Evolutionary conservation across 2,113 vertebrate species (phyloP).

Genomic region (Aptenodytes forsteri): DNA sequence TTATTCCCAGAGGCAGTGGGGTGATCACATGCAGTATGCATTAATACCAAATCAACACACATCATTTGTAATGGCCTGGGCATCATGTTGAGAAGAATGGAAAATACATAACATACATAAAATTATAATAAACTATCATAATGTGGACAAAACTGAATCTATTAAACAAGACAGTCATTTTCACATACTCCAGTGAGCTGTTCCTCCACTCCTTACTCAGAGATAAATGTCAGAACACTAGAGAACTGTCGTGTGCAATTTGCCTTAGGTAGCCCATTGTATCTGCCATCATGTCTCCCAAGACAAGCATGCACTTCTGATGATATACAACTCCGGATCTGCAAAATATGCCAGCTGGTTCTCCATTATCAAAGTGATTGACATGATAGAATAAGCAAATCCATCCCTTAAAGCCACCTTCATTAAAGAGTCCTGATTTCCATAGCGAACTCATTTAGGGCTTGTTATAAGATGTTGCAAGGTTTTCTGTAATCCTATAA

Average conservation of each 20-base stretch:
- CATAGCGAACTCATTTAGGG: not conserved
- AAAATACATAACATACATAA: slow-evolving; percentile 45
- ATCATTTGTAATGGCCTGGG: slow-evolving; percentile 2
- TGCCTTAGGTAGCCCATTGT: not conserved
- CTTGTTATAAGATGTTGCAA: not conserved
- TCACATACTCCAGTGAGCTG: not conserved
- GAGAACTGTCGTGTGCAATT: not conserved
- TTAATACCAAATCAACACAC: not conserved
- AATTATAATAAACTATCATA: slow-evolving; percentile 52
- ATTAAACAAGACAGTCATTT: not conserved
- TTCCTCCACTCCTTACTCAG: not conserved
- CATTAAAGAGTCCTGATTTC: not conserved
- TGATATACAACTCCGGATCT: not conserved
- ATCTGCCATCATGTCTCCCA: not conserved
- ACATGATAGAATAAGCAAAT: not conserved
- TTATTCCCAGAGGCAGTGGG: not conserved
- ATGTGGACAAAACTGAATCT: not conserved
- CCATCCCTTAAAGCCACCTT: not conserved
- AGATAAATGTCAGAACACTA: not conserved
- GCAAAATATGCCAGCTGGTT: not conserved
- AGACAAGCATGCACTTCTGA: not conserved
- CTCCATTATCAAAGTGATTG: not conserved
- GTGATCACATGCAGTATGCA: not conserved
- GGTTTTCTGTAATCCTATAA: not conserved
- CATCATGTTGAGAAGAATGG: not conserved